Evolutionary conservation across 2,797 vertebrate species (phyloP), one percentile per base, ranked within the genome.

Genomic region (Champsocephalus gunnari): DNA sequence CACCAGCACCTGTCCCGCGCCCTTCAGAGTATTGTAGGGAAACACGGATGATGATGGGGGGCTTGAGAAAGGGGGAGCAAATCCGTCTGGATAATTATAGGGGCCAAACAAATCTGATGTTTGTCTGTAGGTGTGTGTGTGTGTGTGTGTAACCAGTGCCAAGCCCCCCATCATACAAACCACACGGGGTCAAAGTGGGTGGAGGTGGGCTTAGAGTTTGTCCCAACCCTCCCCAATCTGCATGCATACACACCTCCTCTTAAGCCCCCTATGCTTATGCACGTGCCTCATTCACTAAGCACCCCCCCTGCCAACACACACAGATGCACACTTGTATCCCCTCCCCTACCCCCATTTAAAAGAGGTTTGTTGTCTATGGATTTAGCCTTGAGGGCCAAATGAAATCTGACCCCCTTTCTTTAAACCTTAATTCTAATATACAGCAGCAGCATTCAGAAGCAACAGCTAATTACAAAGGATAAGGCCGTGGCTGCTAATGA

Each of bases 381-480:
- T 88, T 92, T 86, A 87, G 83, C 81, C 85, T 89, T 73, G 49
- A 77, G 83, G 73, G 60, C 79, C 67, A 70, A 83, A 84, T 12
- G 34, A 85, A 87, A 83, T 77, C 71, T 72, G 59, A 84, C 73
- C 78, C 66, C 71, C 79, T 71, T 77, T 78, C 72, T 75, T 82
- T 55, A 82, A 85, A 73, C 34, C 73, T 70, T 65, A 28, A 67
- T 55, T 70, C 74, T 63, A 62, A 73, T 24, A 76, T 73, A 64
- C 68, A 63, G 44, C 77, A 65, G 76, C 61, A n/a, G 74, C 70
- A 79, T 81, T 77, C 76, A 85, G 80, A 66, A 58, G 75, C 75
- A 66, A 65, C 67, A 70, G 74, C 81, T 91, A 88, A 93, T 92
- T 89, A 89, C 69, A 87, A 83, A 80, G 89, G 75, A 84, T 87